These are phyloP conservation scores for Meiosimyza decipiens DNA, from an alignment of 2,888 invertebrate genomes.

Conservation along the genomic window DNA sequence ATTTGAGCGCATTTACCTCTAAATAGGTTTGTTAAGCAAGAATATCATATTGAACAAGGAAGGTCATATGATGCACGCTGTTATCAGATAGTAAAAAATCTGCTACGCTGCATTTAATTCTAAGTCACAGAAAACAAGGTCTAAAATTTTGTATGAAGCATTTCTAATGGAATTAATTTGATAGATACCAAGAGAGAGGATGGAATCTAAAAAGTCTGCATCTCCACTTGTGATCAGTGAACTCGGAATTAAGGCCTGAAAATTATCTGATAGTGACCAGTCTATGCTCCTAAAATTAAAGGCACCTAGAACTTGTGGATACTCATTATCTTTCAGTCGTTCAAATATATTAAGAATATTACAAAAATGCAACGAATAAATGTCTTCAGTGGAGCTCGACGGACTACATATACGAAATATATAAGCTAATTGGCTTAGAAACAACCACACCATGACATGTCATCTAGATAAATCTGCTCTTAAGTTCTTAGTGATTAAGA, in stretches of 20 bases:
- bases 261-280: background rate
- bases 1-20: background rate
- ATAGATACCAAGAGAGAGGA: background rate
- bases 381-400: too few relatives aligned
- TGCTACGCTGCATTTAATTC: background rate
- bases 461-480: too few relatives aligned
- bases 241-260: background rate
- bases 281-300: background rate
- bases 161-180: background rate
- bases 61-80: background rate
- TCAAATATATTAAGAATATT: background rate
- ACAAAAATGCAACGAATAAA: background rate
- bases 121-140: conserved; percentile 1
- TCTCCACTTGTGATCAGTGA: background rate
- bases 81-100: conserved; percentile 7
- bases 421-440: too few relatives aligned
- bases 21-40: background rate
- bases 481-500: too few relatives aligned
- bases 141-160: background rate
- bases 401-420: too few relatives aligned
- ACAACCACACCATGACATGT: too few relatives aligned
- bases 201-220: background rate
- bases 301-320: background rate
- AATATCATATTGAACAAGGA: conserved; percentile 6
- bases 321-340: background rate